A percentile compares a stretch with the other conserved stretches of the same genome.
Conservation (phyloP, 2,888 invertebrate genomes). For the Heliconius erato region DNA sequence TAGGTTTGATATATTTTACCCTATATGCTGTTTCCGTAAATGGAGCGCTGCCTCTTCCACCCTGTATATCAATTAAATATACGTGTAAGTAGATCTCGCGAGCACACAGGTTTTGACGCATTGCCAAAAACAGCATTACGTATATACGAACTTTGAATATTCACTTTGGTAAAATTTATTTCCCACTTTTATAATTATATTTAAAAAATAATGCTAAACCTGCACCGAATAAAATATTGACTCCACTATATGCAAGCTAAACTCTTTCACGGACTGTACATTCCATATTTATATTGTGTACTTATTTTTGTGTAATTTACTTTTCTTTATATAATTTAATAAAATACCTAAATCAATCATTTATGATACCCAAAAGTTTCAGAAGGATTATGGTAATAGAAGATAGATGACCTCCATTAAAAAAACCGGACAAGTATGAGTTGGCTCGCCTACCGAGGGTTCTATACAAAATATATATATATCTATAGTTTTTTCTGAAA, state of each 20-base stretch:
- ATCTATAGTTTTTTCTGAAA: too few relatives aligned
- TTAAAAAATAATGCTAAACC: not conserved
- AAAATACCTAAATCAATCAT: conserved; percentile 56
- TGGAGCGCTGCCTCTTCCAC: too few relatives aligned
- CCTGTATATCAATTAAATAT: not conserved
- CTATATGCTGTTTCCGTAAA: too few relatives aligned
- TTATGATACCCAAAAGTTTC: conserved; percentile 53
- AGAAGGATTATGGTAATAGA: not conserved
- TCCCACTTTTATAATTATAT: not conserved
- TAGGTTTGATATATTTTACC: too few relatives aligned
- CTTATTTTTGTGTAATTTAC: too few relatives aligned
- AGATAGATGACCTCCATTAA: conserved; percentile 7
- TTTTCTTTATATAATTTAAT: conserved; percentile 2
- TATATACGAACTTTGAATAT: conserved; percentile 15
- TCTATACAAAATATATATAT: too few relatives aligned
- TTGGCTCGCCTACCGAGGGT: too few relatives aligned
- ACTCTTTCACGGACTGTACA: too few relatives aligned
- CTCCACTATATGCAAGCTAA: not conserved
- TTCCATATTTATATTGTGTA: not conserved
- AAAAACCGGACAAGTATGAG: too few relatives aligned
- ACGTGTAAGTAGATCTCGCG: not conserved
- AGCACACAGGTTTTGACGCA: not conserved
- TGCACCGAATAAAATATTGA: not conserved
- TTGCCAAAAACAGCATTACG: conserved; percentile 15
- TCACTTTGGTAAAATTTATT: not conserved